These are phyloP conservation scores for Rattus norvegicus DNA, from an alignment of 2,113 vertebrate genomes.

Conservation along the genomic window DNA sequence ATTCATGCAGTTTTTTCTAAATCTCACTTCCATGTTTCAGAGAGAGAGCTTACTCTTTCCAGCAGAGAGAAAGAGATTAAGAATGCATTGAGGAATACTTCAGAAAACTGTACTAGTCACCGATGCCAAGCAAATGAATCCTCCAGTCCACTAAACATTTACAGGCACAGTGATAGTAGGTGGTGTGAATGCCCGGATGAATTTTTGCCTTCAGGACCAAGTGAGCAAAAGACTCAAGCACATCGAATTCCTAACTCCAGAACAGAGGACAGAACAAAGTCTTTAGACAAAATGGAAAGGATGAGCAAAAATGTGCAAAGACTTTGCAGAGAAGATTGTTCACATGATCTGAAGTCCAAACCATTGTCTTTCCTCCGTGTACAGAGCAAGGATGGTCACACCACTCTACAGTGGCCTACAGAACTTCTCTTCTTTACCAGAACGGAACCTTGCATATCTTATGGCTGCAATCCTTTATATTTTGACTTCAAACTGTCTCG, in stretches of 20 bases:
- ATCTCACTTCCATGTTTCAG: conserved; percentile 79
- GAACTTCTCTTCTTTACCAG: conserved; percentile 94
- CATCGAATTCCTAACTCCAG: conserved; percentile 54
- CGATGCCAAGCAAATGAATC: conserved; percentile 69
- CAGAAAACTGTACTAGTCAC: conserved; percentile 72
- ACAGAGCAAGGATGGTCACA: conserved; percentile 91
- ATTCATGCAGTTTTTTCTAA: conserved; percentile 78
- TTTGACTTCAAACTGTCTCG: conserved; percentile 89
- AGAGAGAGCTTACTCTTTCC: conserved; percentile 74
- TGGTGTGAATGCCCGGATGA: conserved; percentile 72
- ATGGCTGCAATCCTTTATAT: conserved; percentile 94
- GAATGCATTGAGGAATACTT: conserved; percentile 63
- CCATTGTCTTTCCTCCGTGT: conserved; percentile 89
- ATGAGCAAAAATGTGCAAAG: conserved; percentile 49
- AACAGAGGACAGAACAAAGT: conserved; percentile 56
- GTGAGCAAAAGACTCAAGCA: conserved; percentile 35
- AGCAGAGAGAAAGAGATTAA: conserved; percentile 68
- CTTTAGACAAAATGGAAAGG: conserved; percentile 67
- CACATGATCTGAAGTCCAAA: conserved; percentile 78
- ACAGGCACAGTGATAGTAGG: conserved; percentile 74
- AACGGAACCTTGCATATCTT: conserved; percentile 94
- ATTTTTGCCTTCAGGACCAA: conserved; percentile 62
- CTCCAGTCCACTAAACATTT: conserved; percentile 62
- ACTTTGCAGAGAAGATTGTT: conserved; percentile 52
- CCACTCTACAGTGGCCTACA: conserved; percentile 93